phyloP scores from a whole-genome alignment of 2,113 vertebrate genomes.

The Dicaeum eximium region DNA sequence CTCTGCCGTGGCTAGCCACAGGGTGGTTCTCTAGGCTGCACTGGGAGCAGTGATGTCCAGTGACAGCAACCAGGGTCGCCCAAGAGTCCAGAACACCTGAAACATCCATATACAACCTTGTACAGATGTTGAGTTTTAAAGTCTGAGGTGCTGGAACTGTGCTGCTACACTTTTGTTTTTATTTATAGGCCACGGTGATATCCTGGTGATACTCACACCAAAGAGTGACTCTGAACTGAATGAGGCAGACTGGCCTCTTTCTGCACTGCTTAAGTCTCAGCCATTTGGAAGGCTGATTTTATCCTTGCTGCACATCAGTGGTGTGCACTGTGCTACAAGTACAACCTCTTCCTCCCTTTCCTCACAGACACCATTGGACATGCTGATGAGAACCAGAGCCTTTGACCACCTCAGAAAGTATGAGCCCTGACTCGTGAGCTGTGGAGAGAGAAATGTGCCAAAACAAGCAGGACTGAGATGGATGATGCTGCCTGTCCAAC shows the following conservation, averaged over 20 bases:
- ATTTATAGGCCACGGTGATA: not conserved
- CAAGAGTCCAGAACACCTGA: not conserved
- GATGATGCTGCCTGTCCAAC: not conserved
- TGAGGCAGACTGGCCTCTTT: not conserved
- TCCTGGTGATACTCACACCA: not conserved
- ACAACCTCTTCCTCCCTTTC: not conserved
- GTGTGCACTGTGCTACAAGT: not conserved
- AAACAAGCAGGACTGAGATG: not conserved
- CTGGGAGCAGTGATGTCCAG: not conserved
- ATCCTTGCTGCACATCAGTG: not conserved
- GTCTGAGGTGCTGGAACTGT: not conserved
- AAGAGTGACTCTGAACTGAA: not conserved
- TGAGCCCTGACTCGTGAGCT: accelerated
- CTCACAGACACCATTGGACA: not conserved
- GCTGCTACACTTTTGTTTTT: not conserved
- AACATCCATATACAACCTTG: not conserved
- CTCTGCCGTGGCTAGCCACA: accelerated
- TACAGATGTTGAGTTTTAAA: not conserved
- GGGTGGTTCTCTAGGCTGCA: not conserved
- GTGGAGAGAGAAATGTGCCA: not conserved
- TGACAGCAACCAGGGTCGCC: not conserved
- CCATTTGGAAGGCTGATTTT: not conserved
- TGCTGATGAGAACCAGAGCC: not conserved
- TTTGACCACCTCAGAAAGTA: not conserved
- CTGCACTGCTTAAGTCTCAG: not conserved